phyloP scores from a whole-genome alignment of 2,797 vertebrate genomes.

The Apogon hyalosoma region DNA sequence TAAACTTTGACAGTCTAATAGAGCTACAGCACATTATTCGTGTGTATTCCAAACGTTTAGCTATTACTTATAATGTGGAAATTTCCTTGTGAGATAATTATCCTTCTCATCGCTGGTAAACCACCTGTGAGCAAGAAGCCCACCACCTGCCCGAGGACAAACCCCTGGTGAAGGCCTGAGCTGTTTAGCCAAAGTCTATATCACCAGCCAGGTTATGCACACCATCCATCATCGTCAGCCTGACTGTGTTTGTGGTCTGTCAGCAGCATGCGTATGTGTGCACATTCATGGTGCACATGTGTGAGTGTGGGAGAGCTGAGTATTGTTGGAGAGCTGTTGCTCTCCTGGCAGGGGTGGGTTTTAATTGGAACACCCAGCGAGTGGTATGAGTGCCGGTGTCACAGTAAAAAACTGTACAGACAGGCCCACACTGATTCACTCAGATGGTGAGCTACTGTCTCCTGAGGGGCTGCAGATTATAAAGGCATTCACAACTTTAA shows the following conservation, averaged over 20 bases:
- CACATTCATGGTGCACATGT: conserved; percentile 47
- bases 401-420: conserved; percentile 76
- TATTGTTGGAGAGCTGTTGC: conserved; percentile 79
- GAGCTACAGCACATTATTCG: background rate
- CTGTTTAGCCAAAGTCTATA: conserved; percentile 81
- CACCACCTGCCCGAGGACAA: conserved; percentile 76
- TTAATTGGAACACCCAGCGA: conserved; percentile 86
- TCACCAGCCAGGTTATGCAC: conserved; percentile 77
- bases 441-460: conserved; percentile 73
- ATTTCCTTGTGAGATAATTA: conserved; percentile 63
- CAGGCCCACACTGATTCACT: conserved; percentile 80
- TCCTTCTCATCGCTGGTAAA: conserved; percentile 52
- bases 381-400: conserved; percentile 81
- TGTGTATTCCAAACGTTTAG: conserved; percentile 12
- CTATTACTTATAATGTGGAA: conserved; percentile 4
- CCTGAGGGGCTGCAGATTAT: conserved; percentile 78
- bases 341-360: conserved; percentile 82
- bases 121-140: conserved; percentile 72
- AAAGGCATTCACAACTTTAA: conserved; percentile 77
- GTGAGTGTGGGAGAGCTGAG: conserved; percentile 56
- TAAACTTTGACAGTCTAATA: conserved; percentile 22
- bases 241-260: conserved; percentile 80
- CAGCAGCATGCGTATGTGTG: conserved; percentile 67
- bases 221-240: conserved; percentile 83
- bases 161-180: conserved; percentile 73